Base-by-base conservation (phyloP, 2,888 invertebrate genomes). In the Melanophora roralis region DNA sequence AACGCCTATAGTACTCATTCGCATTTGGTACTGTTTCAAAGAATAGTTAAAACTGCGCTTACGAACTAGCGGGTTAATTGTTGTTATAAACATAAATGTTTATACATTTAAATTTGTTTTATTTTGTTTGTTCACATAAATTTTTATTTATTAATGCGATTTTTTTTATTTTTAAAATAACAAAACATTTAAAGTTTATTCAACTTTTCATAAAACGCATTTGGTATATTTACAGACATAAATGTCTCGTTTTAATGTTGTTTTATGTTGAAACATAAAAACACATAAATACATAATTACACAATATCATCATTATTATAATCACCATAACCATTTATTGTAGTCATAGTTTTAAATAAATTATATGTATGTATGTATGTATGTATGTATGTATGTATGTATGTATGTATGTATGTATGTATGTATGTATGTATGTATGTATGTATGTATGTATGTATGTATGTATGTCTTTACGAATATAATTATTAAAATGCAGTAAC, bases 101-200 rank as follows among this genome's bases (percentile, higher is more conserved):
- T n/a, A n/a, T n/a, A n/a, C n/a, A n/a, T n/a, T n/a, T n/a, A n/a
- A n/a, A n/a, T n/a, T n/a, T n/a, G n/a, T n/a, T n/a, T n/a, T n/a
- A n/a, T n/a, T n/a, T n/a, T 27, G 9, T 27, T 1, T 32, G 16
- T 53, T 55, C 12, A 55, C 16, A 36, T 55, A 47, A 45, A 68
- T 43, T 1, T 47, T 9, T 11, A 34, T 34, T 21, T 55, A 34
- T 34, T 43, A 3, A 38, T 47, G 11, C 12, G 9, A 11, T 59
- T 59, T 32, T 1, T 19, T 47, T 36, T 23, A 36, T 53, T 45
- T 1, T 7, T n/a, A 53, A 43, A 45, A 11, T 45, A 53, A 45
- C 53, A 62, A 27, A 53, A 72, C 45, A 16, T 27, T 57, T 65
- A 38, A 55, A 73, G 73, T 64, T 73, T 73, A 57, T 73, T 73